These are phyloP conservation scores for Cancer borealis DNA, from an alignment of 2,888 invertebrate species.

Conservation along the genomic window DNA sequence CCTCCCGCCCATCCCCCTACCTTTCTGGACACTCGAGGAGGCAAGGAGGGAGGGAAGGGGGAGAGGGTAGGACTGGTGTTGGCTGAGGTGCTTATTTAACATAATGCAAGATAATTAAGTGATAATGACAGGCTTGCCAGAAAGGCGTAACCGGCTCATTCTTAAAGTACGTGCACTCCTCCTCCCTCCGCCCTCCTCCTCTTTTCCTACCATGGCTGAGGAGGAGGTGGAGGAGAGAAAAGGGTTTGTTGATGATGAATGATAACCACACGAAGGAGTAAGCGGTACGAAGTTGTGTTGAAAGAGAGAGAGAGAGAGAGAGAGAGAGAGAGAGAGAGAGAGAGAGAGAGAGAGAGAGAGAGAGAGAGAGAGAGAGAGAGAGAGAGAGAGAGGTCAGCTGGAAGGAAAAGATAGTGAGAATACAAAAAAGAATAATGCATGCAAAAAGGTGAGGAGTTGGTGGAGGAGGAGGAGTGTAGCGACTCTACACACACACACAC, in stretches of 20 bases:
- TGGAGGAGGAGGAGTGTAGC: not conserved
- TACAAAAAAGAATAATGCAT: not conserved
- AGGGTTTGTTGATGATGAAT: slow-evolving; percentile 14
- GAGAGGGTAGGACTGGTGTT: not conserved
- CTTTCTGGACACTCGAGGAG: not conserved
- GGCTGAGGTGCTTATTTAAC: slow-evolving; percentile 51
- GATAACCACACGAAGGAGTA: not conserved
- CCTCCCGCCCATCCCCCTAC: not conserved
- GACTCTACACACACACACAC: not conserved
- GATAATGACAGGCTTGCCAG: slow-evolving; percentile 45
- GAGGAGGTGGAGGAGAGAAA: slow-evolving; percentile 15
- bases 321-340: not conserved
- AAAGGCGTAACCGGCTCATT: slow-evolving; percentile 7
- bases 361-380: not conserved
- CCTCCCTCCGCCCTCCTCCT: slow-evolving; percentile 1
- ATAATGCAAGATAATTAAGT: slow-evolving; percentile 56
- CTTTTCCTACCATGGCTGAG: not conserved
- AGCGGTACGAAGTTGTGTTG: not conserved
- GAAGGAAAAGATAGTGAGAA: not conserved
- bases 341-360: not conserved
- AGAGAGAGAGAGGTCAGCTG: not conserved
- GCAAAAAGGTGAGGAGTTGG: not conserved
- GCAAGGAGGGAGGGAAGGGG: not conserved
- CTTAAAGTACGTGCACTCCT: slow-evolving; percentile 9
- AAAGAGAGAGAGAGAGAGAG: not conserved